Conservation (phyloP, 2,113 vertebrate genomes). For the Hemichromis elongatus region DNA sequence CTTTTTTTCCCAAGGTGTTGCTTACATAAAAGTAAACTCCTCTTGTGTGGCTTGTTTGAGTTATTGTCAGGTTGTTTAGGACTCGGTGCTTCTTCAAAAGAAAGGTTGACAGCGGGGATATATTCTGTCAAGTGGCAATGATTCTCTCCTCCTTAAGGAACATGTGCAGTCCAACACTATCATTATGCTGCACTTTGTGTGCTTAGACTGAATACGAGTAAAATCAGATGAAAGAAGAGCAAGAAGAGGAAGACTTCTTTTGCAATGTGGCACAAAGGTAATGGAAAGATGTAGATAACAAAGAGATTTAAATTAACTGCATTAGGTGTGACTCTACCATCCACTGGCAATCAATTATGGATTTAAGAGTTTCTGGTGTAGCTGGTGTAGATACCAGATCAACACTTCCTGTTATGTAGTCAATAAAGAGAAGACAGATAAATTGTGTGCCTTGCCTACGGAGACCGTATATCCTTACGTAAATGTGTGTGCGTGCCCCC, state of each 20-base stretch:
- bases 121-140: background rate
- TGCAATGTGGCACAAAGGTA: background rate
- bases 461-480: background rate
- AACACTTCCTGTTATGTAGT: background rate
- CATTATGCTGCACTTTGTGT: background rate
- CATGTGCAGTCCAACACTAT: background rate
- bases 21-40: background rate
- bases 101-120: background rate
- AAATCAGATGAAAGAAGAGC: background rate
- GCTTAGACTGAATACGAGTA: background rate
- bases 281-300: background rate
- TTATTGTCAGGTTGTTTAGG: background rate
- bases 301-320: background rate
- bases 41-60: constrained; percentile 15
- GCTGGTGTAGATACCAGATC: background rate
- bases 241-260: background rate
- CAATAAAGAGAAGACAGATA: background rate
- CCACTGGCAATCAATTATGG: background rate
- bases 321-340: background rate
- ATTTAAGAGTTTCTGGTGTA: background rate
- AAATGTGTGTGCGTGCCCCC: background rate
- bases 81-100: background rate
- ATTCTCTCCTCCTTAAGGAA: background rate
- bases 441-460: background rate
- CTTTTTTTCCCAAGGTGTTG: background rate